These are phyloP conservation scores for Synergus umbraculus DNA, from an alignment of 2,888 invertebrate species.

Conservation along the genomic window DNA sequence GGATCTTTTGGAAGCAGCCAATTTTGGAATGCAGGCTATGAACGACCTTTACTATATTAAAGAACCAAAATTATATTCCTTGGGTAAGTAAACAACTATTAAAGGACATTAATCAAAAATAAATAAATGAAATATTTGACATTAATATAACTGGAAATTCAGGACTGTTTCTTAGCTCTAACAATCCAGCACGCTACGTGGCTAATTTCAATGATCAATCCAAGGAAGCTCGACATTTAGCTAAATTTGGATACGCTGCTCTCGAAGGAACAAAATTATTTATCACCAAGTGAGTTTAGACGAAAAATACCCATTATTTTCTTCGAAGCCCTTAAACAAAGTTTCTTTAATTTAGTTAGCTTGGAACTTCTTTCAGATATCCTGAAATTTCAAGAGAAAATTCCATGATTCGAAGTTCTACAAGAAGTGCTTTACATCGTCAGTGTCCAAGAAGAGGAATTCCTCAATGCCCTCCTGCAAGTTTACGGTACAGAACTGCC, in stretches of 20 bases:
- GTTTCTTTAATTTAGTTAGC: not conserved
- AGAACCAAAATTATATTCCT: conserved; percentile 81
- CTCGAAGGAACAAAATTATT: conserved; percentile 81
- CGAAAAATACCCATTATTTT: not conserved
- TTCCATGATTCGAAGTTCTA: conserved; percentile 54
- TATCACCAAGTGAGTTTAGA: conserved; percentile 1
- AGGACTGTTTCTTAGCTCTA: conserved; percentile 83
- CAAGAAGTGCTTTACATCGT: conserved; percentile 78
- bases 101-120: not conserved
- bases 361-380: conserved; percentile 55
- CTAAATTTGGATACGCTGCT: conserved; percentile 84
- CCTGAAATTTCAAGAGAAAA: conserved; percentile 64
- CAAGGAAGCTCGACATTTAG: conserved; percentile 81
- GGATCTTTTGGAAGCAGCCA: conserved; percentile 83
- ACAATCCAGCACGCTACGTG: conserved; percentile 84
- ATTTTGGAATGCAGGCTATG: conserved; percentile 84
- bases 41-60: conserved; percentile 82
- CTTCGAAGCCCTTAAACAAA: not conserved
- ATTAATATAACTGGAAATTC: conserved; percentile 42
- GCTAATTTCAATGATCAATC: conserved; percentile 86
- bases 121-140: not conserved
- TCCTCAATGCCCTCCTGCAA: conserved; percentile 85
- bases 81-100: conserved; percentile 77
- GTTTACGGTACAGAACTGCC: conserved; percentile 85
- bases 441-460: conserved; percentile 84